These are phyloP conservation scores for Rhabditoides inermis DNA, from an alignment of 2,888 invertebrate genomes.

Conservation along the genomic window DNA sequence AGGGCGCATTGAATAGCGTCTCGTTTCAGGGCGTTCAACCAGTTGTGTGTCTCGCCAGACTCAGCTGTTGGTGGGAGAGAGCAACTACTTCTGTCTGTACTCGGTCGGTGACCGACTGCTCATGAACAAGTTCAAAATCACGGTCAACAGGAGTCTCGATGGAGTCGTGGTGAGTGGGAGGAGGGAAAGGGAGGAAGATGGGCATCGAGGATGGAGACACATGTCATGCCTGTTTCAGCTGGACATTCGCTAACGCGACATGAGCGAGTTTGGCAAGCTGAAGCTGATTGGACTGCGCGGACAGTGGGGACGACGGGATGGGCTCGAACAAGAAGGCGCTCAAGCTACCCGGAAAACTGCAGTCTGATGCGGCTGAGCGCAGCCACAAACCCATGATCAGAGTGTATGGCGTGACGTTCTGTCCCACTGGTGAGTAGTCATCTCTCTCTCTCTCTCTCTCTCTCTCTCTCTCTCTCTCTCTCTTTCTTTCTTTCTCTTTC, in stretches of 20 bases:
- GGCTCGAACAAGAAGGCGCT: conserved; percentile 64
- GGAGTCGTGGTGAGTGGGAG: conserved; percentile 80
- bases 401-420: conserved; percentile 76
- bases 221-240: no score
- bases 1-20: no score
- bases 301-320: no score
- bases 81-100: conserved; percentile 88
- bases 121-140: conserved; percentile 83
- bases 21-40: conserved; percentile 72
- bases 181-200: no score
- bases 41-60: conserved; percentile 85
- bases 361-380: conserved; percentile 76
- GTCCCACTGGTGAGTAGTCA: conserved; percentile 75
- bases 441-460: no score
- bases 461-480: conserved; percentile 74
- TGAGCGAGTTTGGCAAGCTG: conserved; percentile 88
- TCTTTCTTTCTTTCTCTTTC: no score
- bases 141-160: conserved; percentile 86
- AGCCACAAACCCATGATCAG: conserved; percentile 78
- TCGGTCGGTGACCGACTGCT: conserved; percentile 73
- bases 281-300: conserved; percentile 79
- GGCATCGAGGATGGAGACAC: no score
- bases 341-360: conserved; percentile 75
- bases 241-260: conserved; percentile 75
- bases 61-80: conserved; percentile 81